phyloP scores from a whole-genome alignment of 2,113 vertebrate species.

The Malaclemys terrapin region DNA sequence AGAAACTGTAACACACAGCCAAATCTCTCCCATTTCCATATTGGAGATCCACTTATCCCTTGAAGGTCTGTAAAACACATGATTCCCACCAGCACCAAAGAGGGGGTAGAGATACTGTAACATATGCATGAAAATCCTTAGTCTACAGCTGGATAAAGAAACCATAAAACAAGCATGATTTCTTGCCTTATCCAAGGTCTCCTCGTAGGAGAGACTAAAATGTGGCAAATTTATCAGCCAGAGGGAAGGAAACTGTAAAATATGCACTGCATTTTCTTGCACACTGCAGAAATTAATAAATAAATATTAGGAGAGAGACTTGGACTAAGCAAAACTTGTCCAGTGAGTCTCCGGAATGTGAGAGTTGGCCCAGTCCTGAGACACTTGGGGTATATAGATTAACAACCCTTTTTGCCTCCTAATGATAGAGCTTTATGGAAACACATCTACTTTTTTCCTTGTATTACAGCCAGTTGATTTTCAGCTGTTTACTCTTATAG shows the following conservation, averaged over 20 bases:
- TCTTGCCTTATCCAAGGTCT: background rate
- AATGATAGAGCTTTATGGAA: background rate
- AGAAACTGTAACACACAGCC: background rate
- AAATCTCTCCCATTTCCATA: background rate
- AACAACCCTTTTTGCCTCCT: background rate
- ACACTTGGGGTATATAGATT: background rate
- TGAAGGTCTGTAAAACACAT: background rate
- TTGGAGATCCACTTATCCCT: background rate
- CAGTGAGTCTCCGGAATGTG: background rate
- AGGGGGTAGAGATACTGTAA: constrained; percentile 40
- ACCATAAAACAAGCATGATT: background rate
- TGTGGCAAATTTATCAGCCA: background rate
- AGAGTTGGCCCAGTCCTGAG: background rate
- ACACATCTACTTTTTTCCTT: background rate
- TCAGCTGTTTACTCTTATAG: background rate
- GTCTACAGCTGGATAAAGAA: constrained; percentile 9
- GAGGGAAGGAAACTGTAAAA: background rate
- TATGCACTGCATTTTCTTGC: background rate
- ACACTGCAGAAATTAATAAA: background rate
- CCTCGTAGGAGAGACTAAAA: constrained; percentile 19
- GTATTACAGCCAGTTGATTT: fast-evolving
- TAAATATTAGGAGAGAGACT: background rate
- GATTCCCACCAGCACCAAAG: background rate
- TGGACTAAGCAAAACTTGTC: background rate
- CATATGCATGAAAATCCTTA: background rate